These are phyloP conservation scores for Maniola jurtina DNA, from an alignment of 1,140 invertebrate species.

Conservation along the genomic window DNA sequence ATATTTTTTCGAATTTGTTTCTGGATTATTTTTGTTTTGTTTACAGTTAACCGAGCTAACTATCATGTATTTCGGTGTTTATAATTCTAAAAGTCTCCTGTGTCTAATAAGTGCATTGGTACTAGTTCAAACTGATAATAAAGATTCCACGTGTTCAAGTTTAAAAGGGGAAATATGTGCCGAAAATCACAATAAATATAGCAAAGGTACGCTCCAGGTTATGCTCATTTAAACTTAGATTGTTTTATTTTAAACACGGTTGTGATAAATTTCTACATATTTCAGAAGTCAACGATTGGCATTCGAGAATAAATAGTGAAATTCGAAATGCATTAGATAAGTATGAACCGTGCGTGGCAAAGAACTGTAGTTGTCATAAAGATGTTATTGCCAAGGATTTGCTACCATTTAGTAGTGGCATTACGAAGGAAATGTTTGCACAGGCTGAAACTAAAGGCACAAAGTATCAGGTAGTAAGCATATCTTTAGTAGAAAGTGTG, in stretches of 20 bases:
- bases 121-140: slow-evolving; percentile 16
- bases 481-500: too few relatives aligned
- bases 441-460: slow-evolving; percentile 82
- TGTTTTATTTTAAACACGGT: neutral
- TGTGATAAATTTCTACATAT: neutral
- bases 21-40: too few relatives aligned
- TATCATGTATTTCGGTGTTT: neutral
- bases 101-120: slow-evolving; percentile 6
- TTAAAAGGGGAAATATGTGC: slow-evolving; percentile 17
- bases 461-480: slow-evolving; percentile 91
- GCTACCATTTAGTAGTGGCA: slow-evolving; percentile 82
- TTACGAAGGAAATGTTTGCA: slow-evolving; percentile 83
- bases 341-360: slow-evolving; percentile 69
- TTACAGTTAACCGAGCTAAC: neutral
- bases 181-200: slow-evolving; percentile 32
- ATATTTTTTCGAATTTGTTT: too few relatives aligned
- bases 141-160: slow-evolving; percentile 14
- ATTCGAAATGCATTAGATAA: slow-evolving; percentile 62
- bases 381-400: slow-evolving; percentile 85
- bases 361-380: slow-evolving; percentile 82
- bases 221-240: neutral
- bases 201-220: slow-evolving; percentile 22
- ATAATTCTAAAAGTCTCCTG: neutral
- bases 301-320: slow-evolving; percentile 53
- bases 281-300: slow-evolving; percentile 65